phyloP scores from a whole-genome alignment of 1,140 invertebrate genomes.

The Diabrotica virgifera region DNA sequence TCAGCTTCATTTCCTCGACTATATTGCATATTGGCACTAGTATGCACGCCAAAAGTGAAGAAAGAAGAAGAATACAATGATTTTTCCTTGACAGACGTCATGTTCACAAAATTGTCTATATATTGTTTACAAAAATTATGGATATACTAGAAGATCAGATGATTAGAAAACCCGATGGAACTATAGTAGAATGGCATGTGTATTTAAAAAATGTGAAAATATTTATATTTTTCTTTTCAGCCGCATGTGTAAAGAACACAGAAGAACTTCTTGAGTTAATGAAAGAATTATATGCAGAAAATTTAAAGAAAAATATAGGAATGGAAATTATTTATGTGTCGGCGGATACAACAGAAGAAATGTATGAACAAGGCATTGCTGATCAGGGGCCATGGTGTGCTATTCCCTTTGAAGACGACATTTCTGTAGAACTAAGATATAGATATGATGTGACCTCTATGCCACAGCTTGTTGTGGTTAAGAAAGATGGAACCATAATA shows the following conservation, averaged over 20 bases:
- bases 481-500: conserved; percentile 27
- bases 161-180: not conserved
- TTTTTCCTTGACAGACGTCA: too few species aligned
- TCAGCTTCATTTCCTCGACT: too few species aligned
- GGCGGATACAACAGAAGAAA: conserved; percentile 22
- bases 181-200: not conserved
- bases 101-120: too few species aligned
- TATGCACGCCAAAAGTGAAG: too few species aligned
- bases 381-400: conserved; percentile 29
- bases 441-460: conserved; percentile 26
- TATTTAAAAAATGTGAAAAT: conserved; percentile 17
- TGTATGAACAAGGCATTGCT: conserved; percentile 19
- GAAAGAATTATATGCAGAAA: conserved; percentile 26
- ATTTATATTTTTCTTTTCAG: conserved; percentile 27
- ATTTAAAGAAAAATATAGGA: conserved; percentile 23
- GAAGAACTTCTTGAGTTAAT: conserved; percentile 21
- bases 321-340: conserved; percentile 31
- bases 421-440: conserved; percentile 18
- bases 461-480: conserved; percentile 24
- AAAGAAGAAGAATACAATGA: too few species aligned
- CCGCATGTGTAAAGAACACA: conserved; percentile 22
- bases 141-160: not conserved
- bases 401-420: conserved; percentile 21
- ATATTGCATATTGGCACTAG: too few species aligned
- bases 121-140: not conserved